Conservation (phyloP, 2,113 vertebrate genomes). For the Sigmodon hispidus region DNA sequence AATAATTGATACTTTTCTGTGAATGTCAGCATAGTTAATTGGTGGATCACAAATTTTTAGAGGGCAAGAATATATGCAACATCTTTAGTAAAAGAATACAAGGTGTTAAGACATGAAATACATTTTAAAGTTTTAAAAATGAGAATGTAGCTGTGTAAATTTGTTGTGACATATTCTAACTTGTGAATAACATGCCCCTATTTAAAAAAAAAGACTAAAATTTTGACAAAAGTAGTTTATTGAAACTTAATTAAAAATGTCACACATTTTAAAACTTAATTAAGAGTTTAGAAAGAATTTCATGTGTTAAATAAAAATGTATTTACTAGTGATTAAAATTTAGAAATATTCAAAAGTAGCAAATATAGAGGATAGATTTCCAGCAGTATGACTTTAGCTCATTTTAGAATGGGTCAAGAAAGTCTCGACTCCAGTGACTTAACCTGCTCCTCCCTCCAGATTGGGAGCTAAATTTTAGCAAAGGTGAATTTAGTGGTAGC, state of each 20-base stretch:
- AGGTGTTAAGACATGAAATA: constrained; percentile 6
- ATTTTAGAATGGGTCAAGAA: constrained; percentile 48
- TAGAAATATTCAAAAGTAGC: constrained; percentile 39
- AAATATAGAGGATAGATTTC: neutral
- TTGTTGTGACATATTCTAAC: constrained; percentile 47
- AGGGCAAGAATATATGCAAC: neutral
- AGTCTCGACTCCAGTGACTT: neutral
- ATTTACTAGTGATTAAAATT: constrained; percentile 41
- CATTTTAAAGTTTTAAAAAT: constrained; percentile 17
- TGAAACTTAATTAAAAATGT: constrained; percentile 69
- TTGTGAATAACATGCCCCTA: constrained; percentile 46
- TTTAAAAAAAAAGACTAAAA: constrained; percentile 11
- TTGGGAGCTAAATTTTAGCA: neutral
- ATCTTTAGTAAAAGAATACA: constrained; percentile 15
- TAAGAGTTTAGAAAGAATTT: constrained; percentile 54
- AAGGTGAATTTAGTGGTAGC: neutral
- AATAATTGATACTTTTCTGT: constrained; percentile 49
- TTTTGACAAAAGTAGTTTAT: constrained; percentile 58
- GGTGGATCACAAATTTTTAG: constrained; percentile 23
- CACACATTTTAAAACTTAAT: constrained; percentile 70
- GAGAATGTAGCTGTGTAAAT: constrained; percentile 27
- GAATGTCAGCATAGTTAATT: neutral
- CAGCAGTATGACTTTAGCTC: neutral
- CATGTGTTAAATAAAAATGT: constrained; percentile 38
- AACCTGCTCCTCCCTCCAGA: neutral